Base-by-base conservation (phyloP, 2,888 invertebrate species). In the Lochmaea capreae region DNA sequence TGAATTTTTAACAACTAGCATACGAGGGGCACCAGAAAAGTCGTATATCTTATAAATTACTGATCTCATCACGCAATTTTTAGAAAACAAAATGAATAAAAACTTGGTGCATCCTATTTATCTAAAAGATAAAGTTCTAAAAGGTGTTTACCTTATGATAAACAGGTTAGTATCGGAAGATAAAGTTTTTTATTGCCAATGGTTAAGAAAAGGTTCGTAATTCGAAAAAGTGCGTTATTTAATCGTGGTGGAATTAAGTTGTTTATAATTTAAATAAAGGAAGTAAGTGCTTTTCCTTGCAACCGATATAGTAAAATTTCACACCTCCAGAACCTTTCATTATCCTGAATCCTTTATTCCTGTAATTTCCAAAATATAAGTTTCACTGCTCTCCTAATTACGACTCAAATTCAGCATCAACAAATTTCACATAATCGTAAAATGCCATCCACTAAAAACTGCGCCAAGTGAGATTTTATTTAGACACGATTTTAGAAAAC, bases 351-450 rank as follows among this genome's bases (percentile, higher is more conserved):
- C n/a, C 49, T 6, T 12, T n/a, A n/a, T 39, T 39, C 33, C 33
- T 39, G 8, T 39, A 39, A 8, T 39, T 39, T 39, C 33, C 33
- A 39, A 8, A 39, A 39, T 39, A 39, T 39, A 39, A 39, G 33
- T 39, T 6, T 39, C 33, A 10, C 10, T 18, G 18, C 18, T 54
- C 54, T 54, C 54, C 49, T 49, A 54, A 54, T 18, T 16, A 54
- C 54, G 16, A 54, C 54, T 54, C 54, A 54, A 54, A 54, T 54
- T 54, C 54, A 54, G 54, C 54, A 54, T 18, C 18, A 54, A 54
- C 54, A 54, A 54, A 54, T 54, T 54, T 54, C 54, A 54, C 54
- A 16, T 16, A 54, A 16, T 54, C 54, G 10, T 16, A 54, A 16
- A 54, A 18, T 54, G 46, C 46, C 46, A 46, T 46, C 46, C 18